Conservation (phyloP, 2,888 invertebrate genomes). For the Aspidiotus destructor region DNA sequence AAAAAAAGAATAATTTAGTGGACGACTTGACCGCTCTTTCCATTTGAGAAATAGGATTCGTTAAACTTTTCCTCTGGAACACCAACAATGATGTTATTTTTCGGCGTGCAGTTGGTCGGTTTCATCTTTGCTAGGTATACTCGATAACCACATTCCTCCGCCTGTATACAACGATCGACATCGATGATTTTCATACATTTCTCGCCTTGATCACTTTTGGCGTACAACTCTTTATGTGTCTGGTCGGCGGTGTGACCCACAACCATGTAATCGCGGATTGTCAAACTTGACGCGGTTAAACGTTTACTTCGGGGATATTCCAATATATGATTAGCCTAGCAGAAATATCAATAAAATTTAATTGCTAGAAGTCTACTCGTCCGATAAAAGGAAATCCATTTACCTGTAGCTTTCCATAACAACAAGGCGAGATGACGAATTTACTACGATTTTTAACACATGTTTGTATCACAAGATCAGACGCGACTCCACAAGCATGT, state of each 20-base stretch:
- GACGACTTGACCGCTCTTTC: too few relatives aligned
- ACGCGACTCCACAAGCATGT: slow-evolving; percentile 91
- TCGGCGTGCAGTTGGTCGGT: slow-evolving; percentile 78
- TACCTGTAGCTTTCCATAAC: slow-evolving; percentile 61
- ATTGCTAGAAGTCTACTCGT: background rate
- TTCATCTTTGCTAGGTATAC: slow-evolving; percentile 65
- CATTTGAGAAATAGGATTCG: background rate
- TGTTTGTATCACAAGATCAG: slow-evolving; percentile 78
- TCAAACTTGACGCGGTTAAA: slow-evolving; percentile 33
- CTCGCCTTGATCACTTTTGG: slow-evolving; percentile 63
- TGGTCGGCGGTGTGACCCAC: slow-evolving; percentile 88
- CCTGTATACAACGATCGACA: slow-evolving; percentile 67
- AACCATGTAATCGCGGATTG: slow-evolving; percentile 57
- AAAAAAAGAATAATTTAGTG: background rate
- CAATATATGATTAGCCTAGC: slow-evolving; percentile 52
- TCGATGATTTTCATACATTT: slow-evolving; percentile 82
- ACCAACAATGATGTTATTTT: slow-evolving; percentile 78
- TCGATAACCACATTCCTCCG: slow-evolving; percentile 63
- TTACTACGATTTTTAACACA: slow-evolving; percentile 66
- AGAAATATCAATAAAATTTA: slow-evolving; percentile 4
- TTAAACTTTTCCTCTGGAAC: slow-evolving; percentile 41
- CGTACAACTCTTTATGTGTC: slow-evolving; percentile 63
- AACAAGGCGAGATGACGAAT: slow-evolving; percentile 87
- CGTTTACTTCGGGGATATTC: slow-evolving; percentile 65
- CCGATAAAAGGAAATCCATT: background rate